These are phyloP conservation scores for Gambusia affinis DNA, from an alignment of 2,113 vertebrate species.

Conservation along the genomic window DNA sequence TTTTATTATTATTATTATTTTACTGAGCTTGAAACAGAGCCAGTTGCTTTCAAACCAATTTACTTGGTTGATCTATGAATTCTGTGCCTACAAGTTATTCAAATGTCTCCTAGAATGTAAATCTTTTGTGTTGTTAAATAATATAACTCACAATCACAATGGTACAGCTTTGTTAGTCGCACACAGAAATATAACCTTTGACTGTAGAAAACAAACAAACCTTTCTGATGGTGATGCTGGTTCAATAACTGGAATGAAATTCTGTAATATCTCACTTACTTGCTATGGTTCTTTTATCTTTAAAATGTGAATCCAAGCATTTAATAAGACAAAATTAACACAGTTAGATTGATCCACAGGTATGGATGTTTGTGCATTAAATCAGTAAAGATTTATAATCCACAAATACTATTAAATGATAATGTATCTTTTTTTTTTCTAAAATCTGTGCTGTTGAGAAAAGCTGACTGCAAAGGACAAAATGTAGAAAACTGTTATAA, in stretches of 20 bases:
- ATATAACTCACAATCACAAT: too few relatives aligned
- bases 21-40: too few relatives aligned
- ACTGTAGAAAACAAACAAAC: too few relatives aligned
- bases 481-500: conserved; percentile 18
- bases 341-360: not conserved
- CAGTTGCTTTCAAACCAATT: too few relatives aligned
- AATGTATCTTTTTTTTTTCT: not conserved
- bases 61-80: too few relatives aligned
- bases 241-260: not conserved
- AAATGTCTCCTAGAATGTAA: too few relatives aligned
- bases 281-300: not conserved
- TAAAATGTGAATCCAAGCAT: conserved; percentile 26
- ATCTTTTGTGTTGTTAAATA: too few relatives aligned
- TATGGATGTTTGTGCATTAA: not conserved
- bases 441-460: conserved; percentile 19
- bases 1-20: too few relatives aligned
- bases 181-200: too few relatives aligned
- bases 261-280: not conserved
- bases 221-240: too few relatives aligned
- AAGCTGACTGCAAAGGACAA: conserved; percentile 3
- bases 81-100: too few relatives aligned
- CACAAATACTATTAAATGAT: not conserved
- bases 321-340: not conserved
- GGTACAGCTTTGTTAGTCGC: too few relatives aligned
- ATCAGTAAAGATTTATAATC: not conserved